Base-by-base conservation (phyloP, 2,888 invertebrate species). In the Acanthopleura granulata region DNA sequence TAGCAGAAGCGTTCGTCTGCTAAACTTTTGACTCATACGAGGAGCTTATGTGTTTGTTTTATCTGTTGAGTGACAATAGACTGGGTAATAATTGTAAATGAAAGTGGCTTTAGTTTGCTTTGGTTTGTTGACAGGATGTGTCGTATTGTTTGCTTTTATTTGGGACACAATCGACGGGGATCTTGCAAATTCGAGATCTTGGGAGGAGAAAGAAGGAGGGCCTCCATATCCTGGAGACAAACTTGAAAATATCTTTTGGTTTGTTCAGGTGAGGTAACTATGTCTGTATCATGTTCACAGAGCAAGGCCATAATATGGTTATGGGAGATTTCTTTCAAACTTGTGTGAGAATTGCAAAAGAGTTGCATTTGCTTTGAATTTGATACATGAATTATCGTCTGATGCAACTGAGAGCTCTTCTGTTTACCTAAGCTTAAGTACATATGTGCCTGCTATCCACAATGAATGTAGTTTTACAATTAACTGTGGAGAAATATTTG, bases 1-100 rank as follows among this genome's bases (percentile, higher is more conserved):
- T 6, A 66, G 66, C 66, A 6, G 66, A 40, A 22, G 66, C 66
- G 66, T 66, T 66, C 66, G 66, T 66, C 66, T 66, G 66, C 66
- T 66, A 27, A 25, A 18, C 15, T 9, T 27, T 27, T 22, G 15
- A 16, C 57, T 22, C 22, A 22, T 57, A n/a, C 18, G 6, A 57
- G 18, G n/a, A 57, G 57, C 3, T 22, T 9, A 3, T 57, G 1
- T n/a, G 6, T 22, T 3, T 22, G 29, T 22, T 66, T 27, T 22
- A 16, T 25, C 16, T 16, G 3, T 22, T 27, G 6, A 6, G 66
- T 27, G 16, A 6, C 3, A 27, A 27, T 66, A 27, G 22, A 14
- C 22, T 22, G 22, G 22, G 22, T 66, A 15, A 66, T 22, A 66
- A 27, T 66, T 66, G 66, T 66, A 66, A 27, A 66, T 66, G 66